Evolutionary conservation across 2,113 vertebrate genomes (phyloP).

Genomic region (Hemicordylus capensis): DNA sequence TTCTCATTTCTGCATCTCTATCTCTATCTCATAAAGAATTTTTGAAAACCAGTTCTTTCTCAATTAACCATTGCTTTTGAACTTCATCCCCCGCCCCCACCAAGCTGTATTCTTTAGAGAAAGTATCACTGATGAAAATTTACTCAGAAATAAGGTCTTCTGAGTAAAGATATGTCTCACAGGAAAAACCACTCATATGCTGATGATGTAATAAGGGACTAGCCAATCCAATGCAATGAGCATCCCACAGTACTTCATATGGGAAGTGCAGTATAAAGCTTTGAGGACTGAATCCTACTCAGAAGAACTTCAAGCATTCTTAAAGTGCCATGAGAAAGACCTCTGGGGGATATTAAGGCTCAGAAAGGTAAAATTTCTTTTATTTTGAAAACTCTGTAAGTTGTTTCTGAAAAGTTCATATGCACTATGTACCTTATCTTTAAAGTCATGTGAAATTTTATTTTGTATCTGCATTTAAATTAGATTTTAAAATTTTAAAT

Average conservation of each 20-base stretch:
- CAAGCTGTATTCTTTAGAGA: too few species aligned
- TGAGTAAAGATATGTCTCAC: slow-evolving; percentile 79
- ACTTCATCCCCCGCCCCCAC: too few species aligned
- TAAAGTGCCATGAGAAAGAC: slow-evolving; percentile 73
- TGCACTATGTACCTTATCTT: background rate
- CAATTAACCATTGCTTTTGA: too few species aligned
- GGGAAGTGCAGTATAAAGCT: slow-evolving; percentile 81
- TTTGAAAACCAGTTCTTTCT: slow-evolving; percentile 61
- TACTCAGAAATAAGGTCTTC: background rate
- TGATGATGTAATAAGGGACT: slow-evolving; percentile 78
- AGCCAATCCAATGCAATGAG: slow-evolving; percentile 76
- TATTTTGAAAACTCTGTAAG: slow-evolving; percentile 10
- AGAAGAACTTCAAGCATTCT: slow-evolving; percentile 75
- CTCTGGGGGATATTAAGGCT: slow-evolving; percentile 68
- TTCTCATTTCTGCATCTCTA: slow-evolving; percentile 35
- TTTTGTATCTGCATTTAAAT: slow-evolving; percentile 5
- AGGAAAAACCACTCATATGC: slow-evolving; percentile 79
- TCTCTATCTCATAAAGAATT: slow-evolving; percentile 53
- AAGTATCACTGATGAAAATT: too few species aligned
- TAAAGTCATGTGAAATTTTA: background rate
- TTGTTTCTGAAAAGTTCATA: background rate
- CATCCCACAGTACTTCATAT: slow-evolving; percentile 74
- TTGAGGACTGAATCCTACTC: slow-evolving; percentile 72
- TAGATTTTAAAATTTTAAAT: slow-evolving; percentile 6
- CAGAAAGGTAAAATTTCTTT: slow-evolving; percentile 76